Conservation (phyloP, 2,888 invertebrate species). For the Netelia virgata region DNA sequence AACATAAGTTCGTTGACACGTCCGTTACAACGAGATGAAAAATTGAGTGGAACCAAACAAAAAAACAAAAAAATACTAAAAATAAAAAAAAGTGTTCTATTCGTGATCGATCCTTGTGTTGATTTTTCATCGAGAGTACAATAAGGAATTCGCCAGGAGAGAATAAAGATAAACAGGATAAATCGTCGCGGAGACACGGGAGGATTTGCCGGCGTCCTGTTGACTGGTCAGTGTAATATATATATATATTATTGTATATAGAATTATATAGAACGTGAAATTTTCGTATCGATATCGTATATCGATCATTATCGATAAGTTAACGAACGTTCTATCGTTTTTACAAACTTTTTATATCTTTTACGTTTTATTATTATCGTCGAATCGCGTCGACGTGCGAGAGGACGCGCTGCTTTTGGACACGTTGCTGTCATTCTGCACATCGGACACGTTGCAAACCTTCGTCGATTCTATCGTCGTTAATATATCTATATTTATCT, state of each 20-base stretch:
- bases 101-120: conserved; percentile 26
- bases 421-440: conserved; percentile 6
- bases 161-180: conserved; percentile 42
- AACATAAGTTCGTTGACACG: too few relatives aligned
- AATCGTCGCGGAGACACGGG: conserved; percentile 14
- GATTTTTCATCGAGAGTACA: not conserved
- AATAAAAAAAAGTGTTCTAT: conserved; percentile 40
- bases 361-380: not conserved
- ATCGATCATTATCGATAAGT: too few relatives aligned
- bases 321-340: too few relatives aligned
- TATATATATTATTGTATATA: too few relatives aligned
- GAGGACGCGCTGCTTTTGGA: conserved; percentile 12
- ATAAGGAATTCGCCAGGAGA: conserved; percentile 32
- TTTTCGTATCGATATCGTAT: too few relatives aligned
- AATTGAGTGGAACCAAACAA: not conserved
- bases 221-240: conserved; percentile 37
- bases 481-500: conserved; percentile 17
- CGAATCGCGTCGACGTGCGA: conserved; percentile 27
- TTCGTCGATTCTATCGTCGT: conserved; percentile 30
- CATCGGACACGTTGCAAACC: not conserved
- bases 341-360: not conserved
- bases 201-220: conserved; percentile 27
- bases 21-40: too few relatives aligned
- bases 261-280: too few relatives aligned
- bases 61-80: not conserved